Evolutionary conservation across 2,113 vertebrate genomes (phyloP), one percentile per base, ranked within the genome.

Genomic region (Atrichornis clamosus): DNA sequence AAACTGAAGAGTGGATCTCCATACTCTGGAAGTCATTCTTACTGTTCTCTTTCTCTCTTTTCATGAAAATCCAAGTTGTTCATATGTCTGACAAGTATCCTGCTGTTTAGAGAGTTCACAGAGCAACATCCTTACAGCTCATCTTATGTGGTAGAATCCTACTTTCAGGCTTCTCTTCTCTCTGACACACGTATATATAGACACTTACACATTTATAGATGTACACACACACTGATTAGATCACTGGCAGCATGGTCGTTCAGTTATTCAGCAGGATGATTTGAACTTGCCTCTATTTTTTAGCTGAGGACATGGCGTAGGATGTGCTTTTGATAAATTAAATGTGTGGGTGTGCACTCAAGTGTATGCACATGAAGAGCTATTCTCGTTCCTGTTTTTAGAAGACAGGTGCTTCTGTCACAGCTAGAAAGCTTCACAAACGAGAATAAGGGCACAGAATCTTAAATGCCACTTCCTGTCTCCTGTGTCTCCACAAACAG

Each of bases 401-500:
- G 39, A 58, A 70, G 47, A 75, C 55, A 86, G 63, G 58, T 80
- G 55, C 3, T 88, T 68, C 73, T 53, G 24, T 56, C 52, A 69
- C 32, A 94, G 37, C 18, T 50, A 76, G 44, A 75, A 95, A 82
- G 67, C 55, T 70, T 91, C 81, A 91, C 69, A 84, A 87, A 72
- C 37, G 14, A 77, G 33, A 73, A 63, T 63, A 84, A 89, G 44
- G 32, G 22, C 46, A 55, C n/a, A 84, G 64, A 78, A 58, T 39
- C 33, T 84, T 62, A 82, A 90, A 77, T 76, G 26, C 8, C 30
- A 90, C 75, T 77, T 88, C 84, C 72, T 88, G 44, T 49, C 69
- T 87, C 55, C 75, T 47, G 7, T 80, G 28, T 64, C 35, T 93
- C 62, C 50, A 55, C 37, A 32, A 13, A 46, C n/a, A 92, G 77